phyloP scores from a whole-genome alignment of 2,888 invertebrate species.

The Micoletzkya japonica region DNA sequence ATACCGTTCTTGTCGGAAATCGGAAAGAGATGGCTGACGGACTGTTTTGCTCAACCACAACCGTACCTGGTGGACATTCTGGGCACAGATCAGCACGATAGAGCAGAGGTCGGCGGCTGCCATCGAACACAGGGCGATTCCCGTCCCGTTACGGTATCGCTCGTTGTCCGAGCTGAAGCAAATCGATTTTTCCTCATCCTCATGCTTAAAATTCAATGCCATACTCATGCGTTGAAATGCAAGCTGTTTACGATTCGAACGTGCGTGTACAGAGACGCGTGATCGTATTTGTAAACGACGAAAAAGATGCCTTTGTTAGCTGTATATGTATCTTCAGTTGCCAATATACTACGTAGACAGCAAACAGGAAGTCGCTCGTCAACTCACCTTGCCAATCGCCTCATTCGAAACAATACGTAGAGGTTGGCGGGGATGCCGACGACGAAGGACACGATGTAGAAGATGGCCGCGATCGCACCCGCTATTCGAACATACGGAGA shows the following conservation, averaged over 20 bases:
- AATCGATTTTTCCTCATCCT: too few species aligned
- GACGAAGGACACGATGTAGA: conserved; percentile 12
- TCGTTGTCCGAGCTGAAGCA: conserved; percentile 32
- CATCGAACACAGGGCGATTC: conserved; percentile 38
- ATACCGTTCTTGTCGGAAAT: neutral
- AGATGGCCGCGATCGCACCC: neutral
- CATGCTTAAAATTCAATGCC: too few species aligned
- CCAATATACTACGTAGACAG: neutral
- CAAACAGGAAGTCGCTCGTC: neutral
- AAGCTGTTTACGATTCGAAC: too few species aligned
- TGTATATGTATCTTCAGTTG: too few species aligned
- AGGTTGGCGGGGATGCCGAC: conserved; percentile 29
- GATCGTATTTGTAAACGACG: too few species aligned
- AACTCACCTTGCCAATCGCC: conserved; percentile 20
- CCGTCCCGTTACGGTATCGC: conserved; percentile 39
- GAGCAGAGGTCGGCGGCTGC: conserved; percentile 39
- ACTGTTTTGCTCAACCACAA: too few species aligned
- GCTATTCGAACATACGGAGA: conserved; percentile 12
- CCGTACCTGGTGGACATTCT: conserved; percentile 34
- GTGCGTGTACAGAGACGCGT: too few species aligned
- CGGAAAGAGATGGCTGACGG: too few species aligned
- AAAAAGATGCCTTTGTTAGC: too few species aligned
- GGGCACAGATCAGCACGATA: conserved; percentile 34
- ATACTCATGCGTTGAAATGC: too few species aligned
- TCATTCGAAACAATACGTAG: conserved; percentile 29